Conservation (phyloP, 2,113 vertebrate genomes). For the Bos javanicus region DNA sequence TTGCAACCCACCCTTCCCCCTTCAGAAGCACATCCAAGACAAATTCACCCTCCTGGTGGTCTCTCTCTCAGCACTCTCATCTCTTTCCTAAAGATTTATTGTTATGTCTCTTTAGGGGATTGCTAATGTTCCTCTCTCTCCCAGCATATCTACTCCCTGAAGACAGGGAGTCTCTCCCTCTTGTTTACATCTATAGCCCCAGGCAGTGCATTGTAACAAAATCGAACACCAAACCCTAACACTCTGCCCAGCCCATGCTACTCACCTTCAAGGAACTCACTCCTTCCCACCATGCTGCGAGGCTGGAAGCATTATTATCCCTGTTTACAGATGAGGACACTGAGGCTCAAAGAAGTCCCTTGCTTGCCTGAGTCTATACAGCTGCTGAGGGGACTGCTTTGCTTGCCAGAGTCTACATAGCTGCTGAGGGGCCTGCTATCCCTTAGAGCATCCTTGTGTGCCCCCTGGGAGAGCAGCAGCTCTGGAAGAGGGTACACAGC, state of each 20-base stretch:
- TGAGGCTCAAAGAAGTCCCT: not conserved
- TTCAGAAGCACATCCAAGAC: not conserved
- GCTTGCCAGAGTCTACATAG: not conserved
- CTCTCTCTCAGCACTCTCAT: not conserved
- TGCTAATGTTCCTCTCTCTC: not conserved
- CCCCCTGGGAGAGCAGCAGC: not conserved
- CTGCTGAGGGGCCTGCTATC: not conserved
- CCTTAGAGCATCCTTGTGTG: no score
- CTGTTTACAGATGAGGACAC: not conserved
- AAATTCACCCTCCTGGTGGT: not conserved
- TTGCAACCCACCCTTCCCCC: not conserved
- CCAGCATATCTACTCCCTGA: not conserved
- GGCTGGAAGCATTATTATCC: not conserved
- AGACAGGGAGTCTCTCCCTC: not conserved
- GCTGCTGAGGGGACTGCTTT: no score
- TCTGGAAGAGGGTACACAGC: not conserved
- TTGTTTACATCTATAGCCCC: not conserved
- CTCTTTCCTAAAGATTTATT: not conserved
- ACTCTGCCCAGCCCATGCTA: no score
- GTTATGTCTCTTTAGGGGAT: not conserved
- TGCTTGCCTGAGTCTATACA: not conserved
- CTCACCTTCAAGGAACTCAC: not conserved
- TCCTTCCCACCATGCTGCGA: not conserved
- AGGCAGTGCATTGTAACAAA: fast-evolving
- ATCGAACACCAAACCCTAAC: not conserved